Base-by-base conservation (phyloP, 1,140 invertebrate species). In the Brachionus asplanchnoidis region DNA sequence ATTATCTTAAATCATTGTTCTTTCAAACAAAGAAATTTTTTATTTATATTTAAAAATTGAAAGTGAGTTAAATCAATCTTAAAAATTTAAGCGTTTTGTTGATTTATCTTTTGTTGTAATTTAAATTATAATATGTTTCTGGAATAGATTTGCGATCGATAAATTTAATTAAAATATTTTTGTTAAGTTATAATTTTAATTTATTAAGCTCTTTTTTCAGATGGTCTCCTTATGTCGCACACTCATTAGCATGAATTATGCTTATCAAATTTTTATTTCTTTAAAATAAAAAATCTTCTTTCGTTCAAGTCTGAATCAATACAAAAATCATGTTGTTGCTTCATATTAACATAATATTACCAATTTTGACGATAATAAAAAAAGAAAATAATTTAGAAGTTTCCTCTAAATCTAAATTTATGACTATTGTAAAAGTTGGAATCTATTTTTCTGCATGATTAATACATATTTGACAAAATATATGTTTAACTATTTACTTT, bases 201-300 rank as follows among this genome's bases (percentile, higher is more conserved):
- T 60, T 60, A 9, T 60, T 60, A 17, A 7, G 14, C 8, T 36
- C 32, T 60, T 60, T 60, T 60, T 23, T 23, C 53, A 60, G 17
- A 26, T 60, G 17, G 8, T 60, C 53, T 8, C 32, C 53, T 60
- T 60, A 20, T 60, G 53, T 60, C 20, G 17, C 17, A 1, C 9
- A 60, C 53, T 60, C 53, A 60, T 60, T 60, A 60, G 53, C 53
- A 60, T 60, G n/a, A 60, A 60, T 60, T 60, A 60, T 60, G 53
- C 12, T 53, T 12, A 53, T 60, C 20, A 60, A 60, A 60, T 60
- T 20, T 60, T 20, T 60, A 11, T 60, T 60, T 60, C 53, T 60
- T 60, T 6, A 23, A 20, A 6, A 60, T 9, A 3, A 9, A n/a
- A 60, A 60, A 60, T 60, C 53, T 60, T 60, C 53, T 20, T 23